Evolutionary conservation across 2,888 invertebrate species (phyloP), one percentile per base, ranked within the genome.

Genomic region (Himalopsyche tibetana): DNA sequence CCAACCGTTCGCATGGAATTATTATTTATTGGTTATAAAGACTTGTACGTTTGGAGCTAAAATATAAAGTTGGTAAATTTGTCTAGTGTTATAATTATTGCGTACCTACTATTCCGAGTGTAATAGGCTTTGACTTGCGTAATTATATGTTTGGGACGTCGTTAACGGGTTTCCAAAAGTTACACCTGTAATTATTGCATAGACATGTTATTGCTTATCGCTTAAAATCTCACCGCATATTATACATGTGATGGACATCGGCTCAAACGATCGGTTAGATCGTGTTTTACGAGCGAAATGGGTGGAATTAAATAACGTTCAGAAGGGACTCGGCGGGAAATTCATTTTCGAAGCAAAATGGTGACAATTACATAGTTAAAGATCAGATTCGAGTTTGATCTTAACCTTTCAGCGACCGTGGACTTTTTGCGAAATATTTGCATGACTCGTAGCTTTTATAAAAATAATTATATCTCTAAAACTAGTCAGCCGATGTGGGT

Each of bases 131-230:
- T 38, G 74, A 38, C 74, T 74, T 36, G 74, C 36, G 36, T 74
- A 74, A 74, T 74, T 74, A 74, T 74, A 74, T 74, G 36, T 38
- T 74, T 74, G 38, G 74, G 36, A 74, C 74, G 74, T 74, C 36
- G 74, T 74, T 74, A 74, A 74, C 74, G 74, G 74, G 19, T 38
- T 74, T 15, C 74, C 74, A 36, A 74, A 74, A 36, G 15, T 74
- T 74, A 74, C 74, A 74, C 74, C 74, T 36, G 74, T 74, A 74
- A 74, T 74, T 74, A 74, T 74, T 74, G 12, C 74, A 36, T 38
- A 36, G 36, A 74, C 74, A 74, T 28, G 69, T 69, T 69, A 28
- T 74, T 36, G 74, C 74, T 74, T 74, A 74, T 36, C 74, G 74
- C 74, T 74, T 74, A 19, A 74, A 28, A 74, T 74, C 74, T 74